These are phyloP conservation scores for Gobiocypris rarus DNA, from an alignment of 2,113 vertebrate genomes.

Conservation along the genomic window DNA sequence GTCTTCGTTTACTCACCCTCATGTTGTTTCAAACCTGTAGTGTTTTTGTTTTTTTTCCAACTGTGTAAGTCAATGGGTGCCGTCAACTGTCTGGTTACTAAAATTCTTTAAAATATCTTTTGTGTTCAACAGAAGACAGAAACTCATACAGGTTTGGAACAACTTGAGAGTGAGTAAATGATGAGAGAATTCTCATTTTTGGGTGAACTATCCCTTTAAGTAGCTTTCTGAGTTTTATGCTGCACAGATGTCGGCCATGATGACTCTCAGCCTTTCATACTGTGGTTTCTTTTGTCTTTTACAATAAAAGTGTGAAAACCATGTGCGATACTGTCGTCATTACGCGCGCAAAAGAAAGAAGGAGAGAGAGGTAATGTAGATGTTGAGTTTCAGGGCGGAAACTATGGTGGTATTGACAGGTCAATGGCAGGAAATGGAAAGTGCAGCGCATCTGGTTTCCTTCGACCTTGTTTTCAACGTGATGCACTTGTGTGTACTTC, in stretches of 20 bases:
- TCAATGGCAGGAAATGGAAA: constrained; percentile 39
- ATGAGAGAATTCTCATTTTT: too few species aligned
- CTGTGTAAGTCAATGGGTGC: too few species aligned
- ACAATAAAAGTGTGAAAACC: constrained; percentile 3
- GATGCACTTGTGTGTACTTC: not conserved
- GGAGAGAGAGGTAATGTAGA: not conserved
- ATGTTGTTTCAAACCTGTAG: too few species aligned
- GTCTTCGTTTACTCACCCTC: too few species aligned
- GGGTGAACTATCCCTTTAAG: too few species aligned
- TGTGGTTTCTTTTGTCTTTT: not conserved
- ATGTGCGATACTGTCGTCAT: not conserved
- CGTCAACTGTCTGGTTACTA: too few species aligned
- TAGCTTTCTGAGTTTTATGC: not conserved
- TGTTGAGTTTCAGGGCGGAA: not conserved
- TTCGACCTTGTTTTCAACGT: not conserved
- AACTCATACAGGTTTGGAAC: too few species aligned
- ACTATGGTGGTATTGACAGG: constrained; percentile 2
- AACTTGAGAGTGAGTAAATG: too few species aligned
- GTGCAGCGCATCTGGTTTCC: not conserved
- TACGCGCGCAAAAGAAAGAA: not conserved
- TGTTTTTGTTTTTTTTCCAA: too few species aligned
- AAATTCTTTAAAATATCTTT: too few species aligned
- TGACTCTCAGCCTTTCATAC: not conserved
- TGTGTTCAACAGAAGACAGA: too few species aligned
- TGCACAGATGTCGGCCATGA: not conserved